Evolutionary conservation across 2,797 vertebrate genomes (phyloP).

Genomic region (Chelon auratus): DNA sequence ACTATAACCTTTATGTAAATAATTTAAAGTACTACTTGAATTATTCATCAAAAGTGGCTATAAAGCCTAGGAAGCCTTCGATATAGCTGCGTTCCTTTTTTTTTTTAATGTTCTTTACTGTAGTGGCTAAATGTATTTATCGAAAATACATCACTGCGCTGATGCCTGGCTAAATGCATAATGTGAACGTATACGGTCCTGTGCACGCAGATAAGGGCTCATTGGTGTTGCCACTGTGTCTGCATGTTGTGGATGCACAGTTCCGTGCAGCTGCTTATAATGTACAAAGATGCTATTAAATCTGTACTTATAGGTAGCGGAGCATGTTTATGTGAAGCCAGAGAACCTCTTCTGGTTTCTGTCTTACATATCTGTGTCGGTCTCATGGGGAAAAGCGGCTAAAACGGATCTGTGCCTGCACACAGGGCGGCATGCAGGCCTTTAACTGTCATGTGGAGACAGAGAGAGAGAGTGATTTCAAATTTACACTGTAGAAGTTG

Average conservation of each 20-base stretch:
- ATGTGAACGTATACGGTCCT: constrained; percentile 40
- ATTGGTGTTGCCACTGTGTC: constrained; percentile 48
- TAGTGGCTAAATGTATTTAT: constrained; percentile 67
- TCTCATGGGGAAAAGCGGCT: constrained; percentile 20
- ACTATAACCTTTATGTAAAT: constrained; percentile 80
- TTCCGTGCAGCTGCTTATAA: constrained; percentile 10
- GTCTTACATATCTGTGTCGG: not conserved
- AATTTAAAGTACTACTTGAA: constrained; percentile 76
- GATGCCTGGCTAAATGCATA: constrained; percentile 48
- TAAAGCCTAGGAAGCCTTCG: constrained; percentile 62
- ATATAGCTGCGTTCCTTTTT: constrained; percentile 53
- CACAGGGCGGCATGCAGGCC: constrained; percentile 45
- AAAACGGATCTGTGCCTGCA: constrained; percentile 52
- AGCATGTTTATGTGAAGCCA: constrained; percentile 16
- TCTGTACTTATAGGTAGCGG: constrained; percentile 1
- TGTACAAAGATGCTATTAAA: constrained; percentile 19
- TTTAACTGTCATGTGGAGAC: constrained; percentile 56
- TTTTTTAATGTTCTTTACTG: constrained; percentile 61
- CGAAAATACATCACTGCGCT: constrained; percentile 58
- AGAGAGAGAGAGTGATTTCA: constrained; percentile 54
- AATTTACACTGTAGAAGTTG: constrained; percentile 51
- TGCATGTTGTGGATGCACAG: constrained; percentile 25
- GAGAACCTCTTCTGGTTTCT: constrained; percentile 17
- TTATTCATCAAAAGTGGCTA: constrained; percentile 76
- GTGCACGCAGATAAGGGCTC: constrained; percentile 17